Base-by-base conservation (phyloP, 2,888 invertebrate species). In the Leucoptera coffeella region DNA sequence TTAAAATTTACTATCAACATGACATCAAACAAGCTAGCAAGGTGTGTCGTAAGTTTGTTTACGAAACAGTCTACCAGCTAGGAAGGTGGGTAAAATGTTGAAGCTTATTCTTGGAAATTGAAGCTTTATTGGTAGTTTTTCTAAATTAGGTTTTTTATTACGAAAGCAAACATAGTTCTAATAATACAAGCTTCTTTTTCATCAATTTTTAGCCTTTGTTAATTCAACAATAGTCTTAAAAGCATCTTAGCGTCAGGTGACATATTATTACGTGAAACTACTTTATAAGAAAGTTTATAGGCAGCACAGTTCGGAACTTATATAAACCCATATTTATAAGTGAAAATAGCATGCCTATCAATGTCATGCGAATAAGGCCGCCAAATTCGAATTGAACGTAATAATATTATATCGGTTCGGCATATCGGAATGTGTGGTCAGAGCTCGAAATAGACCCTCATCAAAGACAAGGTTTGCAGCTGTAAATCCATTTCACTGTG, bases 381-480 rank as follows among this genome's bases (percentile, higher is more conserved):
- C n/a, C n/a, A n/a, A n/a, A n/a, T n/a, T 43, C 45, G 49, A 57
- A 58, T 61, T 53, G 50, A 55, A 58, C 53, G 61, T 60, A 65
- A 65, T 69, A 67, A 64, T 67, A 65, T 67, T 65, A 65, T 67
- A 67, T 67, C 48, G 58, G 55, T 44, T 57, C 50, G 55, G n/a
- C 58, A 58, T 67, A 69, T 67, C 53, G 67, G 61, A 59, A 65
- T 64, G 60, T 52, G 25, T 59, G 54, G 55, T 48, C 53, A 55
- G 45, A 46, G 62, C 65, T 57, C 47, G 51, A 69, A 67, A 69
- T 69, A 69, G 58, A 59, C 59, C 57, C 60, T 69, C 69, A 67
- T 69, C 69, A 69, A 69, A 69, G 69, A 67, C 65, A 59, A 61
- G 61, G 61, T 60, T 64, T 60, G 64, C 62, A 62, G 69, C 67